Conservation (phyloP, 2,113 vertebrate genomes). For the Oceanodroma tethys region DNA sequence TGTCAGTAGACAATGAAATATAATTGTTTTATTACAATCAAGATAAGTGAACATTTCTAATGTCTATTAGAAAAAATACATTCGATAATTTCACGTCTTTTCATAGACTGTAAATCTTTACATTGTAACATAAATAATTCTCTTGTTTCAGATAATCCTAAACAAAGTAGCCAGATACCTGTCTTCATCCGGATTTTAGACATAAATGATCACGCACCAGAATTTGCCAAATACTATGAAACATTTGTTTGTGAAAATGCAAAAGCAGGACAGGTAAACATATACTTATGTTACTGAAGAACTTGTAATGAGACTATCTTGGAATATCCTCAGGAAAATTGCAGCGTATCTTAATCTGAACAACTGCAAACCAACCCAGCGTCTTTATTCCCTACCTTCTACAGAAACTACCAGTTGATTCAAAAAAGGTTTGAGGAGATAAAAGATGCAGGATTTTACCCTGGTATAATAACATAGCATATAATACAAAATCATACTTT, state of each 20-base stretch:
- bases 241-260: constrained; percentile 84
- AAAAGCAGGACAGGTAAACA: constrained; percentile 80
- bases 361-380: neutral
- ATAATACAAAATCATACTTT: neutral
- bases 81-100: neutral
- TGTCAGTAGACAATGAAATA: neutral
- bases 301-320: neutral
- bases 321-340: neutral
- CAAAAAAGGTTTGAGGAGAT: neutral
- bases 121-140: neutral
- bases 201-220: constrained; percentile 82
- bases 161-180: constrained; percentile 73
- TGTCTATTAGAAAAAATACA: neutral
- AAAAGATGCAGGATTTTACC: neutral
- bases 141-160: constrained; percentile 76
- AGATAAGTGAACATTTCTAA: neutral
- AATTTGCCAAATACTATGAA: constrained; percentile 79
- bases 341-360: neutral
- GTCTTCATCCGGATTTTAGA: constrained; percentile 81
- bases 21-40: neutral
- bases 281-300: neutral
- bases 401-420: neutral
- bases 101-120: neutral
- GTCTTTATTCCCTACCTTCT: neutral
- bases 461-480: neutral